Evolutionary conservation across 2,888 invertebrate genomes (phyloP).

Genomic region (Nysson spinosus): DNA sequence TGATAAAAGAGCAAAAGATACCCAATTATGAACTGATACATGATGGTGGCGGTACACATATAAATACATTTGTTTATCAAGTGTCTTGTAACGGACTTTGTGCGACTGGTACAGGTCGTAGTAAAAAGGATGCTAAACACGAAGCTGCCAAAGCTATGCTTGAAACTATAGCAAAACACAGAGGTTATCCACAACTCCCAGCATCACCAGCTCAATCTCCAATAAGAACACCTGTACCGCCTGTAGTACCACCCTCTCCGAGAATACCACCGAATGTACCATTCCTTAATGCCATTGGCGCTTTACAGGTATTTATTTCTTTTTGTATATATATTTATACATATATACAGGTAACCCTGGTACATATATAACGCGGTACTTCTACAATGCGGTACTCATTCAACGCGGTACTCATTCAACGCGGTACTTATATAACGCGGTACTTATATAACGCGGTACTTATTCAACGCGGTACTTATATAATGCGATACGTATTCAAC

Average conservation of each 20-base stretch:
- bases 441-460: too few species aligned
- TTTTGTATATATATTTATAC: too few species aligned
- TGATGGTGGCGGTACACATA: slow-evolving; percentile 73
- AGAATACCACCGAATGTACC: slow-evolving; percentile 59
- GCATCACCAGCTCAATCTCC: slow-evolving; percentile 66
- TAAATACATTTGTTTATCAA: slow-evolving; percentile 74
- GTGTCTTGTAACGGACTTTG: slow-evolving; percentile 69
- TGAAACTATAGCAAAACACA: slow-evolving; percentile 65
- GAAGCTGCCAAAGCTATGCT: slow-evolving; percentile 75
- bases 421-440: too few species aligned
- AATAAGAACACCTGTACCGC: slow-evolving; percentile 60
- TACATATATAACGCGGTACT: too few species aligned
- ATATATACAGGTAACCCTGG: too few species aligned
- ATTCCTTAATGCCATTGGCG: slow-evolving; percentile 72
- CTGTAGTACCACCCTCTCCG: slow-evolving; percentile 43
- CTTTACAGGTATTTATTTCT: slow-evolving; percentile 61
- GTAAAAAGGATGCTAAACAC: slow-evolving; percentile 77
- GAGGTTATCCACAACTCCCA: slow-evolving; percentile 66
- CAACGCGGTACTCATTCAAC: too few species aligned
- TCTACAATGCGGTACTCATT: too few species aligned
- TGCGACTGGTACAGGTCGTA: slow-evolving; percentile 73
- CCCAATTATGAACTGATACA: slow-evolving; percentile 79
- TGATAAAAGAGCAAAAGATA: slow-evolving; percentile 78
- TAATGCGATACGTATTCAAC: too few species aligned
- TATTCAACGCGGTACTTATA: too few species aligned